These are phyloP conservation scores for Amphilophus citrinellus DNA, from an alignment of 2,113 vertebrate genomes.

Conservation along the genomic window DNA sequence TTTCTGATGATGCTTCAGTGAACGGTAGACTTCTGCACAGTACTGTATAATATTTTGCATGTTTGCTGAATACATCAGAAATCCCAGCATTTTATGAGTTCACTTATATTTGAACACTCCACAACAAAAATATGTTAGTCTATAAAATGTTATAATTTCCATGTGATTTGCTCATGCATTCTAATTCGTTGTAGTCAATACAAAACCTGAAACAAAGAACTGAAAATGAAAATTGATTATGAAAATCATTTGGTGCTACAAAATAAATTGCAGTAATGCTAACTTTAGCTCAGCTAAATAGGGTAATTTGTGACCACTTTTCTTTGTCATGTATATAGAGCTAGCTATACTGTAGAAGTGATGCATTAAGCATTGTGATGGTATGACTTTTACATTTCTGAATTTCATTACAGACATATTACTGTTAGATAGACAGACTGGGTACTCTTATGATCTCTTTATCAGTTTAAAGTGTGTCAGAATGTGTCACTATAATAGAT, in stretches of 20 bases:
- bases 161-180: neutral
- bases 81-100: neutral
- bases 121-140: neutral
- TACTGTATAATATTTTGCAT: neutral
- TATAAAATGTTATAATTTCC: neutral
- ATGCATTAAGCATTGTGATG: neutral
- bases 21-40: neutral
- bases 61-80: neutral
- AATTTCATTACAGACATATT: neutral
- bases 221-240: neutral
- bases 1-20: neutral
- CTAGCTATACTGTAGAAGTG: neutral
- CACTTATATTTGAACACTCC: neutral
- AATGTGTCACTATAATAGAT: neutral
- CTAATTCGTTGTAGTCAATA: neutral
- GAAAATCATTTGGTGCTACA: neutral
- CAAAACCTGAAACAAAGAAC: neutral
- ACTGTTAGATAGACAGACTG: neutral
- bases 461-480: neutral
- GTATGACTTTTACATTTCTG: neutral
- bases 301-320: neutral
- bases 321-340: neutral
- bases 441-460: neutral
- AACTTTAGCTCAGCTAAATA: constrained; percentile 14
- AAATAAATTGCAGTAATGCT: neutral